phyloP scores from a whole-genome alignment of 2,113 vertebrate species.

The Gallinago jamesoni region DNA sequence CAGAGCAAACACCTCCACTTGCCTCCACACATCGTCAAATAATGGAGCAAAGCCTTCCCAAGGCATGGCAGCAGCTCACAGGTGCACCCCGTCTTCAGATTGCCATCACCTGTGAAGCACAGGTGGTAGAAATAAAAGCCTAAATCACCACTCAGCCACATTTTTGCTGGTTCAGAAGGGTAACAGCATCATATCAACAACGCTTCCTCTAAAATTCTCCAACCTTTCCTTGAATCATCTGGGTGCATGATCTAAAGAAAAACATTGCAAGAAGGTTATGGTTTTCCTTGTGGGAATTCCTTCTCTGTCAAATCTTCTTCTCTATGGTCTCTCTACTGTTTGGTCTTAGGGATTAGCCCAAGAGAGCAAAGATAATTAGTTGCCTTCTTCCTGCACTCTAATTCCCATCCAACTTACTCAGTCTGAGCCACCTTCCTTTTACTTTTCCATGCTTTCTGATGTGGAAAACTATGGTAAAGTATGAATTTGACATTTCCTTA shows the following conservation, averaged over 20 bases:
- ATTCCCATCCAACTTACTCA: background rate
- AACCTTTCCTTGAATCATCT: background rate
- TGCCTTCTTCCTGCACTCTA: background rate
- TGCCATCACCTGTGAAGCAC: background rate
- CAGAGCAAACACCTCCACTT: rapidly evolving
- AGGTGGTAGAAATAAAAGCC: background rate
- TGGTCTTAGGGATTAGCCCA: background rate
- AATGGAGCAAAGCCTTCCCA: background rate
- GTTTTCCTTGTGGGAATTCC: background rate
- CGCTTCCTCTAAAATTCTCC: background rate
- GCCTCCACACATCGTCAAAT: background rate
- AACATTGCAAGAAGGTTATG: background rate
- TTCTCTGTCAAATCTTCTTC: background rate
- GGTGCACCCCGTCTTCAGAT: background rate
- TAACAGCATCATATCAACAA: background rate
- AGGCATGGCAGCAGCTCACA: background rate
- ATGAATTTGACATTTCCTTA: background rate
- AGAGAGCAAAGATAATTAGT: background rate
- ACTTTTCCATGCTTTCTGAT: background rate
- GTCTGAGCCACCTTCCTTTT: background rate
- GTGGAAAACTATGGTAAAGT: background rate
- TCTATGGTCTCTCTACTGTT: background rate
- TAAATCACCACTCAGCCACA: background rate
- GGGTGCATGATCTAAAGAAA: background rate
- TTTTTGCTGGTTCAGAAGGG: background rate